Conservation (phyloP, 2,797 vertebrate species). For the Chiroxiphia lanceolata region DNA sequence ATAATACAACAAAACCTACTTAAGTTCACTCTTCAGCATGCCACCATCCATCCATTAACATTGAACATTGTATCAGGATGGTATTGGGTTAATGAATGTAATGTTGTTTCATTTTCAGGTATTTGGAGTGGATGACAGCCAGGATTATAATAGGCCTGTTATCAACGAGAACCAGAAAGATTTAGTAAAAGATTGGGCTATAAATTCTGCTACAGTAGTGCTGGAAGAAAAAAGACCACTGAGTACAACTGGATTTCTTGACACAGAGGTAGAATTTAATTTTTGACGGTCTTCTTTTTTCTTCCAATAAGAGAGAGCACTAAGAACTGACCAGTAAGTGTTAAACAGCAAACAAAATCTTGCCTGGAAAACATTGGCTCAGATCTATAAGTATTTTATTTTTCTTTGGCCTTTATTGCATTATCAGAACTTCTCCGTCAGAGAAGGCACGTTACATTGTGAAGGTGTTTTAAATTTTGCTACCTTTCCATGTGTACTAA, state of each 20-base stretch:
- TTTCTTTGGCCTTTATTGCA: not conserved
- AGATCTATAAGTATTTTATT: not conserved
- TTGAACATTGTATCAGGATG: constrained; percentile 37
- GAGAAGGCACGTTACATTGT: not conserved
- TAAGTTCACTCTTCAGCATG: constrained; percentile 49
- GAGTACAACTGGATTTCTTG: constrained; percentile 80
- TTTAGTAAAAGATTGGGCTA: constrained; percentile 84
- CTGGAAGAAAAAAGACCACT: constrained; percentile 82
- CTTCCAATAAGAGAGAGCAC: constrained; percentile 61
- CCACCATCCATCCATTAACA: constrained; percentile 60
- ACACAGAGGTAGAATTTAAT: constrained; percentile 83
- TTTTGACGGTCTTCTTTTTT: constrained; percentile 66
- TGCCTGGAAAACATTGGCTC: not conserved
- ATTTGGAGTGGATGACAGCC: constrained; percentile 91
- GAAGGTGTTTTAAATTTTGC: not conserved
- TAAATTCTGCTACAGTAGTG: constrained; percentile 75
- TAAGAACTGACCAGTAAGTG: constrained; percentile 51
- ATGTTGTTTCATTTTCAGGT: constrained; percentile 84
- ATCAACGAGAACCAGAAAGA: constrained; percentile 80
- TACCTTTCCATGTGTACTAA: not conserved
- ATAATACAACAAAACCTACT: not conserved
- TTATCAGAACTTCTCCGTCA: not conserved
- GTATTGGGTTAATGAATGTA: constrained; percentile 70
- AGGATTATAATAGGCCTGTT: constrained; percentile 80
- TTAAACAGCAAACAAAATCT: constrained; percentile 32